These are phyloP conservation scores for Donacobius atricapilla DNA, from an alignment of 2,113 vertebrate genomes.

Conservation along the genomic window DNA sequence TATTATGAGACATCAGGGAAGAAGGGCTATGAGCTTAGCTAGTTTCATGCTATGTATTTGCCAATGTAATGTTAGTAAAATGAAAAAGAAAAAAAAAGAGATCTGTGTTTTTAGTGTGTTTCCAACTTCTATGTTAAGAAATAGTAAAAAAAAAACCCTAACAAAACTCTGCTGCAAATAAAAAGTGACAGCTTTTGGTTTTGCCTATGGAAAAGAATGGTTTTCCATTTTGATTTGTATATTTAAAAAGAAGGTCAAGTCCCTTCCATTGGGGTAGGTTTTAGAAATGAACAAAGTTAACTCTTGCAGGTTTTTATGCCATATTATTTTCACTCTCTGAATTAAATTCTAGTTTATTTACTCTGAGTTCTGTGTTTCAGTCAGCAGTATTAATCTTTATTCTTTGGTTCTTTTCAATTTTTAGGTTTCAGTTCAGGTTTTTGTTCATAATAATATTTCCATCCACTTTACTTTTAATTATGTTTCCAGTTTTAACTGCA, in stretches of 20 bases:
- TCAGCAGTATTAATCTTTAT: not conserved
- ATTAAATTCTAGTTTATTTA: not conserved
- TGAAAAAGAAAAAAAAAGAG: not conserved
- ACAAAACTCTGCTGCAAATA: not conserved
- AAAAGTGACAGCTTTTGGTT: not conserved
- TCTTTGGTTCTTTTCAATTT: not conserved
- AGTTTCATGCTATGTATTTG: not conserved
- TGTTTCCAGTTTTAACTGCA: conserved; percentile 12
- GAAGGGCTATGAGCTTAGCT: not conserved
- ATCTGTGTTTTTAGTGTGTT: not conserved
- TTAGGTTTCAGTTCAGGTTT: not conserved
- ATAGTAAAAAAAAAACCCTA: not conserved
- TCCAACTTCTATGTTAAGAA: not conserved
- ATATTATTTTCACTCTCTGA: not conserved
- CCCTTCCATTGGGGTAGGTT: not conserved
- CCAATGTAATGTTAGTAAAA: not conserved
- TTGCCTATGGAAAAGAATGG: not conserved
- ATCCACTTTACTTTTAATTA: conserved; percentile 24
- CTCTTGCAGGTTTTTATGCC: not conserved
- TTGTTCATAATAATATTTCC: not conserved
- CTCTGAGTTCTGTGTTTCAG: not conserved
- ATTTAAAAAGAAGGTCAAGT: not conserved
- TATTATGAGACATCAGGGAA: not conserved
- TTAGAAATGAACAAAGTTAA: not conserved
- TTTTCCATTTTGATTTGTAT: not conserved